These are phyloP conservation scores for Trinectes maculatus DNA, from an alignment of 2,113 vertebrate genomes.

Conservation along the genomic window DNA sequence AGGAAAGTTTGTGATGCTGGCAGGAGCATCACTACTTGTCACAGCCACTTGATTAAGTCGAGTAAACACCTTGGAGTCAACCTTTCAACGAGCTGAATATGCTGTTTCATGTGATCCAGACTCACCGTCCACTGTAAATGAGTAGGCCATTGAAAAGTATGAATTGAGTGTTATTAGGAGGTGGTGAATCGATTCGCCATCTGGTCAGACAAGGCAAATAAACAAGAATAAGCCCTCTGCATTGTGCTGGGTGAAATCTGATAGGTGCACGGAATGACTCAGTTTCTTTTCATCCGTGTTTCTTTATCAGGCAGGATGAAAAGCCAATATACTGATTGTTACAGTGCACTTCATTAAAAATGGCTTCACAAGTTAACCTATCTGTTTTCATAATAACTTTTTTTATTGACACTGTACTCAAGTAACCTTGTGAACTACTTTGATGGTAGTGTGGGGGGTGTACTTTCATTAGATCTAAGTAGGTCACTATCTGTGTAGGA, in stretches of 20 bases:
- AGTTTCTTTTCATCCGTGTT: slow-evolving; percentile 7
- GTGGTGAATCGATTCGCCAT: slow-evolving; percentile 37
- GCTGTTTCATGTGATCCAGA: slow-evolving; percentile 14
- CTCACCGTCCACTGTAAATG: slow-evolving; percentile 2
- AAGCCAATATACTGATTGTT: not conserved
- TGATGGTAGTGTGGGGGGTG: slow-evolving; percentile 32
- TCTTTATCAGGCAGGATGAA: slow-evolving; percentile 10
- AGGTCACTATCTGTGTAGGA: slow-evolving; percentile 60
- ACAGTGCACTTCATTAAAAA: not conserved
- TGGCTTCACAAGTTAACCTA: not conserved
- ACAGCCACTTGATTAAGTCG: slow-evolving; percentile 30
- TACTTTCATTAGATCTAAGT: slow-evolving; percentile 66
- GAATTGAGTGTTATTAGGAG: slow-evolving; percentile 32
- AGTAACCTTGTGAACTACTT: slow-evolving; percentile 55
- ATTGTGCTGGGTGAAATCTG: not conserved
- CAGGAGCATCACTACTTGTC: slow-evolving; percentile 35
- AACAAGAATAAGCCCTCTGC: not conserved
- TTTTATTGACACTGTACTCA: slow-evolving; percentile 43
- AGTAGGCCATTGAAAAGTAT: slow-evolving; percentile 12
- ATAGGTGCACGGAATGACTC: not conserved
- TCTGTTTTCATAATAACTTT: slow-evolving; percentile 10
- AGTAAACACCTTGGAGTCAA: slow-evolving; percentile 40
- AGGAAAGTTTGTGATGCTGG: slow-evolving; percentile 36
- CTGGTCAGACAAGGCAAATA: slow-evolving; percentile 1
- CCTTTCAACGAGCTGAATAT: slow-evolving; percentile 40